Conservation (phyloP, 2,888 invertebrate species). For the Cheilosia soror region DNA sequence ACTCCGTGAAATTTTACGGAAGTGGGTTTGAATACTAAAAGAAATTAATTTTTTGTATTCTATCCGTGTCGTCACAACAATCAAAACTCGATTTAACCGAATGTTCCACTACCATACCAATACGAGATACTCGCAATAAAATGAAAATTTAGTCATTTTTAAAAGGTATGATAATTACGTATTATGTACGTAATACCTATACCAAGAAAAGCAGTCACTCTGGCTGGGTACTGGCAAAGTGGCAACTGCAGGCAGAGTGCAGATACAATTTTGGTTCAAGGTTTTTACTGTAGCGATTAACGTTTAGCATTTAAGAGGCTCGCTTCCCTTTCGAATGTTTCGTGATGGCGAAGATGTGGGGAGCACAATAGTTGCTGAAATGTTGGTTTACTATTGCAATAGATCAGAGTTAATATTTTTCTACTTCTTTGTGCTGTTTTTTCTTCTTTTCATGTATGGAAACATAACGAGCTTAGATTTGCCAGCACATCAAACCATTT, state of each 20-base stretch:
- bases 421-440: constrained; percentile 24
- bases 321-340: constrained; percentile 14
- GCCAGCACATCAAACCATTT: constrained; percentile 67
- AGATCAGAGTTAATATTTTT: constrained; percentile 42
- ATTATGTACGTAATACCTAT: no score
- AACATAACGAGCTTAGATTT: constrained; percentile 38
- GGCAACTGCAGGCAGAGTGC: no score
- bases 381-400: constrained; percentile 52
- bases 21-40: neutral
- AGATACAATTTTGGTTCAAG: constrained; percentile 34
- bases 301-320: constrained; percentile 31
- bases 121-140: no score
- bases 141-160: no score
- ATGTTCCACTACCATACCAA: no score
- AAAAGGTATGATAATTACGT: no score
- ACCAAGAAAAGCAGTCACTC: no score
- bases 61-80: neutral
- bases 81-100: neutral
- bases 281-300: constrained; percentile 15
- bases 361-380: constrained; percentile 52
- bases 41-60: neutral
- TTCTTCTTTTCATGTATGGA: constrained; percentile 36
- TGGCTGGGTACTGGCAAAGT: no score
- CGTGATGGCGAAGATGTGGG: constrained; percentile 26
- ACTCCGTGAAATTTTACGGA: neutral